A percentile compares a stretch with the other conserved stretches of the same genome.
These are phyloP conservation scores for Phyllotreta cruciferae DNA, from an alignment of 2,888 invertebrate species.

Conservation along the genomic window DNA sequence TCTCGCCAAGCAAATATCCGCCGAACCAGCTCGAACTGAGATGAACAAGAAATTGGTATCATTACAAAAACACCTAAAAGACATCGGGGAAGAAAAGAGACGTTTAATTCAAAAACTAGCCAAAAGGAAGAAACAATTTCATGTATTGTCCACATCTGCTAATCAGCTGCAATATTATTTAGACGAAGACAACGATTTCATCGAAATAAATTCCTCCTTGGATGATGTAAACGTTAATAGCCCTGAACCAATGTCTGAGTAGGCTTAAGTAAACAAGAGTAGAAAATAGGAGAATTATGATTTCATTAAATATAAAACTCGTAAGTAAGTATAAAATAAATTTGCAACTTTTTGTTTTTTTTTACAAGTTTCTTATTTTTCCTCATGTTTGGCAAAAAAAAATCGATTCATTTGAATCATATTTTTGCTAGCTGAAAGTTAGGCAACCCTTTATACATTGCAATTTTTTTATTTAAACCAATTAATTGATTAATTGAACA, in stretches of 20 bases:
- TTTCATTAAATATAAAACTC: too few species aligned
- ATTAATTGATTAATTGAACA: too few species aligned
- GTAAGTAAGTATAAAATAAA: too few species aligned
- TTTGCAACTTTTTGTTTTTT: too few species aligned
- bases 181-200: slow-evolving; percentile 65
- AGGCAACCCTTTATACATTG: too few species aligned
- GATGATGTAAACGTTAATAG: slow-evolving; percentile 63
- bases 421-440: too few species aligned
- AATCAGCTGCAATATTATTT: slow-evolving; percentile 83
- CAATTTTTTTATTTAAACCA: too few species aligned
- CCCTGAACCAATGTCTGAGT: slow-evolving; percentile 58
- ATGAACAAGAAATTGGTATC: slow-evolving; percentile 74
- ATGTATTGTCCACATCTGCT: slow-evolving; percentile 85
- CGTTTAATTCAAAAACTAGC: slow-evolving; percentile 80
- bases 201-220: slow-evolving; percentile 36
- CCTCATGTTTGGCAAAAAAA: too few species aligned
- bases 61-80: slow-evolving; percentile 76
- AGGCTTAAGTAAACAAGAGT: slow-evolving; percentile 24
- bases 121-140: slow-evolving; percentile 86
- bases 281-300: too few species aligned
- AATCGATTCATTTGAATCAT: too few species aligned
- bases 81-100: slow-evolving; percentile 73
- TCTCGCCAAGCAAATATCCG: slow-evolving; percentile 86
- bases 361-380: too few species aligned
- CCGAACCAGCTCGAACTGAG: slow-evolving; percentile 87